Conservation (phyloP, 2,888 invertebrate genomes). For the Tridacna crocea region DNA sequence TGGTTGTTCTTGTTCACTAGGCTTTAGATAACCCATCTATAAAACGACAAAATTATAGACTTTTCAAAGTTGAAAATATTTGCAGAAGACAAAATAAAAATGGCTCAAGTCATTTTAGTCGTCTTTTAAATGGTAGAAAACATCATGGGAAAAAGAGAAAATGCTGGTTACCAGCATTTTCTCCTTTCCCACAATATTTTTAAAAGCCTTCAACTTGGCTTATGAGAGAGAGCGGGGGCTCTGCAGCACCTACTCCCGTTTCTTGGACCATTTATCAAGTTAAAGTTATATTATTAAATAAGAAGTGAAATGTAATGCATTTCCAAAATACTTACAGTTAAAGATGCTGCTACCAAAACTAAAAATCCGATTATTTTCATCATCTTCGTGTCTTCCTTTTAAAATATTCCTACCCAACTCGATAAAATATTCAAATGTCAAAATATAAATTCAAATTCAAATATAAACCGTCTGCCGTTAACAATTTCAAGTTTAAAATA, state of each 20-base stretch:
- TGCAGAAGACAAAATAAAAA: not conserved
- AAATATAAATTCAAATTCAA: slow-evolving; percentile 12
- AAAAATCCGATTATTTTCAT: slow-evolving; percentile 15
- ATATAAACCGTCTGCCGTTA: slow-evolving; percentile 8
- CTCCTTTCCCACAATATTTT: not conserved
- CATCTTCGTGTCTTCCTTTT: slow-evolving; percentile 3
- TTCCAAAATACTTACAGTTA: not conserved
- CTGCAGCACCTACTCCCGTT: too few species aligned
- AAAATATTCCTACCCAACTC: not conserved
- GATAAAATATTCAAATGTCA: not conserved
- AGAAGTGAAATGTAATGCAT: too few species aligned
- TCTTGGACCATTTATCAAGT: too few species aligned
- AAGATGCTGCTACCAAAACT: not conserved
- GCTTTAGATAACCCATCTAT: too few species aligned
- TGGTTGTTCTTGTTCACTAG: too few species aligned
- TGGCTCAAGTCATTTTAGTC: not conserved
- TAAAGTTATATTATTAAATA: too few species aligned
- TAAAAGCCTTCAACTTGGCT: not conserved
- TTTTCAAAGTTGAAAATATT: not conserved
- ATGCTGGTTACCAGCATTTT: not conserved
- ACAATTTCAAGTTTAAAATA: slow-evolving; percentile 1
- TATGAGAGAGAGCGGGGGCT: too few species aligned
- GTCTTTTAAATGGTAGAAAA: not conserved
- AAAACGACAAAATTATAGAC: not conserved
- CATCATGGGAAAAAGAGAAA: not conserved